These are phyloP conservation scores for Dryadula phaetusa DNA, from an alignment of 2,888 invertebrate genomes.

Conservation along the genomic window DNA sequence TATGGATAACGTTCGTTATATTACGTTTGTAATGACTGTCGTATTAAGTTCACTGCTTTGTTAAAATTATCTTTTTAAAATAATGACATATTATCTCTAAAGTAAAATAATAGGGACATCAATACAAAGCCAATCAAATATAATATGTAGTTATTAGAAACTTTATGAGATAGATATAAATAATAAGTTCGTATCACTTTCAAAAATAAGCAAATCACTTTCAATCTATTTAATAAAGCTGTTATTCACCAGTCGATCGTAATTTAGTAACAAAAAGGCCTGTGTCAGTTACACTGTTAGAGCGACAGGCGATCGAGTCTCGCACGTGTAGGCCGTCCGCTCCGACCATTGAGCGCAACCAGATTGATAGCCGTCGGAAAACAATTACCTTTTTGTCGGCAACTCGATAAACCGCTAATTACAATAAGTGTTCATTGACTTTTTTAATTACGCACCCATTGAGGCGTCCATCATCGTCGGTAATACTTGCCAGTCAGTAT, in stretches of 20 bases:
- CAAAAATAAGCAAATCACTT: conserved; percentile 20
- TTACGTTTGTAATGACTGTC: conserved; percentile 50
- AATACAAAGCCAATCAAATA: background rate
- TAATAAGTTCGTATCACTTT: conserved; percentile 12
- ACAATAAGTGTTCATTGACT: conserved; percentile 81
- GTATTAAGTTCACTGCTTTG: conserved; percentile 45
- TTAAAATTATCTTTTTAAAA: conserved; percentile 27
- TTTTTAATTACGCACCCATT: conserved; percentile 76
- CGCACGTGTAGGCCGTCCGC: conserved; percentile 57
- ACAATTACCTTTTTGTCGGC: conserved; percentile 81
- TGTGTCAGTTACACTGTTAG: conserved; percentile 40
- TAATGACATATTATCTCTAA: conserved; percentile 11
- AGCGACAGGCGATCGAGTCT: conserved; percentile 38
- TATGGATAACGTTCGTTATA: conserved; percentile 57
- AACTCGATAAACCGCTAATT: conserved; percentile 76
- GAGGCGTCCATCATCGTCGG: conserved; percentile 62
- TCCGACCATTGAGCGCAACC: conserved; percentile 50
- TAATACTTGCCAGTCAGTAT: conserved; percentile 82
- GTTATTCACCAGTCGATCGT: conserved; percentile 35
- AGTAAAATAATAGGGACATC: background rate
- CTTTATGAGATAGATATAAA: background rate
- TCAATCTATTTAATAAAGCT: conserved; percentile 35
- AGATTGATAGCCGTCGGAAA: conserved; percentile 72
- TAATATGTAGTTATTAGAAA: background rate
- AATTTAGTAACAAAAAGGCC: conserved; percentile 40